phyloP scores from a whole-genome alignment of 1,140 invertebrate species.

The Zelostemma sp. region DNA sequence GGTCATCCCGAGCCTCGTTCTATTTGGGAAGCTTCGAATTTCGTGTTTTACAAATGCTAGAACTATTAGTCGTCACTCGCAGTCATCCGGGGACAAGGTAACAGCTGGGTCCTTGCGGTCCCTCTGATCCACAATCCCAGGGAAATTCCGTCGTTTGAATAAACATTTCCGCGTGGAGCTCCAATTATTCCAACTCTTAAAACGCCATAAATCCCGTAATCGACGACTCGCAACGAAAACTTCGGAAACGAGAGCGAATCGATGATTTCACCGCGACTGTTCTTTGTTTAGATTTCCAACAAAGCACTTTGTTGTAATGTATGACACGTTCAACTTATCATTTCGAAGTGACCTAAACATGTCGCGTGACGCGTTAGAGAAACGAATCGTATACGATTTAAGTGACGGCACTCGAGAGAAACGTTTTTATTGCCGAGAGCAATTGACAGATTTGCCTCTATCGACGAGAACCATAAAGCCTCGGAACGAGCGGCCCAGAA shows the following conservation, averaged over 20 bases:
- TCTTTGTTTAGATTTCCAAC: not conserved
- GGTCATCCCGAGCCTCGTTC: conserved; percentile 12
- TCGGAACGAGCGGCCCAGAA: no score
- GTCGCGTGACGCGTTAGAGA: no score
- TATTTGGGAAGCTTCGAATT: conserved; percentile 54
- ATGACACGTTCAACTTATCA: no score
- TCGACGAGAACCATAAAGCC: no score
- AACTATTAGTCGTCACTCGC: conserved; percentile 37
- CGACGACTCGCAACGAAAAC: not conserved
- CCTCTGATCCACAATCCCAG: not conserved
- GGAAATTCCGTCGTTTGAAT: not conserved
- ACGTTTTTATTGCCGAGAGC: no score
- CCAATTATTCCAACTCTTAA: not conserved
- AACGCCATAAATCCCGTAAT: no score
- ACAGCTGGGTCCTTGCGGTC: not conserved
- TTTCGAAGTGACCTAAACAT: no score
- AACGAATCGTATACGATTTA: not conserved
- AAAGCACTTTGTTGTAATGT: no score
- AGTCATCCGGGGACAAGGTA: not conserved
- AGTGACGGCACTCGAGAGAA: no score
- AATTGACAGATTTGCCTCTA: no score
- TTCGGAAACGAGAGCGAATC: not conserved
- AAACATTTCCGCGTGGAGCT: not conserved
- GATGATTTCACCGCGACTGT: no score
- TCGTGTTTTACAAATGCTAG: conserved; percentile 59